A percentile compares a stretch with the other conserved stretches of the same genome.
Conservation (phyloP, 2,888 invertebrate genomes). For the Halocaridina rubra region DNA sequence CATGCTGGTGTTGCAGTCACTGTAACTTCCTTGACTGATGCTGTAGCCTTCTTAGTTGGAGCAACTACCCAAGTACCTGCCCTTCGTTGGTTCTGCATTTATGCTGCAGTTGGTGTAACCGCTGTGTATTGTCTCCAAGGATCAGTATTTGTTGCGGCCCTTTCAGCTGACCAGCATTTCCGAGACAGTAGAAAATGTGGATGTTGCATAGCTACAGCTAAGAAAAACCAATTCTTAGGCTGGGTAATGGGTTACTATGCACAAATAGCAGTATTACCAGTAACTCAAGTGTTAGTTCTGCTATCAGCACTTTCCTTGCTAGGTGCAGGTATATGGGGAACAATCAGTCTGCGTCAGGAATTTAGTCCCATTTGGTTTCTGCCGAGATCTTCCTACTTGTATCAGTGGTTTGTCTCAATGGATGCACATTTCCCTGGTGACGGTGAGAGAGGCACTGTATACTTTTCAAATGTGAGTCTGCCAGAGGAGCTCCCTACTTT, state of each 20-base stretch:
- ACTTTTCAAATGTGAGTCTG: slow-evolving; percentile 47
- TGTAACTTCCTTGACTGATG: slow-evolving; percentile 85
- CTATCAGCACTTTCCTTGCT: slow-evolving; percentile 8
- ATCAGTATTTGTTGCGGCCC: slow-evolving; percentile 83
- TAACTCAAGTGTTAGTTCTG: slow-evolving; percentile 72
- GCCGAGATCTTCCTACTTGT: slow-evolving; percentile 77
- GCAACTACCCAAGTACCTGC: slow-evolving; percentile 84
- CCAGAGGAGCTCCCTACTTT: slow-evolving; percentile 49
- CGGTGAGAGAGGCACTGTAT: slow-evolving; percentile 69
- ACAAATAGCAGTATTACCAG: slow-evolving; percentile 13
- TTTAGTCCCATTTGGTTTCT: slow-evolving; percentile 77
- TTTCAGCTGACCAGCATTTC: slow-evolving; percentile 76
- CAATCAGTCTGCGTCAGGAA: slow-evolving; percentile 68
- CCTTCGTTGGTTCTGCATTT: slow-evolving; percentile 84
- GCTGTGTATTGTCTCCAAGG: slow-evolving; percentile 81
- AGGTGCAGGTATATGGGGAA: slow-evolving; percentile 63
- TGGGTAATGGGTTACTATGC: slow-evolving; percentile 7
- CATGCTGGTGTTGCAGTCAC: slow-evolving; percentile 87
- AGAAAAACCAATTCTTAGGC: not conserved
- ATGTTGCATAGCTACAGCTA: not conserved
- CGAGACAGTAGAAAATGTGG: slow-evolving; percentile 64
- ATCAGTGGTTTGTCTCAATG: slow-evolving; percentile 73
- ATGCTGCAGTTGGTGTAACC: slow-evolving; percentile 82
- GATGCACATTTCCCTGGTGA: slow-evolving; percentile 76
- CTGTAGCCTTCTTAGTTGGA: slow-evolving; percentile 82